phyloP scores from a whole-genome alignment of 2,797 vertebrate genomes.

The Sciurus vulgaris region DNA sequence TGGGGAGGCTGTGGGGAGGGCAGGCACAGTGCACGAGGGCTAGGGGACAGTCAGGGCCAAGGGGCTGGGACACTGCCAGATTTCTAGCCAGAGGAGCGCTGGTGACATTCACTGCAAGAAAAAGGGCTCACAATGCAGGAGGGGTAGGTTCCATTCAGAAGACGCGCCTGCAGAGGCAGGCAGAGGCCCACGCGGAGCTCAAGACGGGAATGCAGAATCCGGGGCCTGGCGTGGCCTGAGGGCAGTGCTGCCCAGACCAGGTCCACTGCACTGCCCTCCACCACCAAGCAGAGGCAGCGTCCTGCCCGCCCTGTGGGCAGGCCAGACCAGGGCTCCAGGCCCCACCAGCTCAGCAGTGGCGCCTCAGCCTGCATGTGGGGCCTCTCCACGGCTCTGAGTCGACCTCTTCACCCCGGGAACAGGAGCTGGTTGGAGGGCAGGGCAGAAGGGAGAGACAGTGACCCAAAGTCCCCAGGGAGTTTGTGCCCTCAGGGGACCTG shows the following conservation, averaged over 20 bases:
- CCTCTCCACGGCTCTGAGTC: too few relatives aligned
- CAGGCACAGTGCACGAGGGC: neutral
- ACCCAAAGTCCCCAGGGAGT: too few relatives aligned
- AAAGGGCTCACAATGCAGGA: neutral
- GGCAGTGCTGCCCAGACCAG: too few relatives aligned
- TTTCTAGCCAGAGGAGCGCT: neutral
- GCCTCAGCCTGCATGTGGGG: neutral
- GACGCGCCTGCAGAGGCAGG: neutral
- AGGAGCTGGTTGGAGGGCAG: too few relatives aligned
- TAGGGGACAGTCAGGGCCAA: neutral
- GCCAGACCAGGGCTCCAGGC: neutral
- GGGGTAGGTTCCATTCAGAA: neutral
- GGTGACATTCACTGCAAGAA: neutral
- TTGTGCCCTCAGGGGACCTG: too few relatives aligned
- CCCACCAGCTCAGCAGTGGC: too few relatives aligned
- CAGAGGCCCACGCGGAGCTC: fast-evolving
- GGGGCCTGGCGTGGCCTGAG: too few relatives aligned
- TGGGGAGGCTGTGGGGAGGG: neutral
- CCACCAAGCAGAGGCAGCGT: neutral
- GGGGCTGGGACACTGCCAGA: neutral
- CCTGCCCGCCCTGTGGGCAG: neutral
- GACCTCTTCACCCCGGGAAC: too few relatives aligned
- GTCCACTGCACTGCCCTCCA: neutral
- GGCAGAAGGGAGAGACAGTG: too few relatives aligned
- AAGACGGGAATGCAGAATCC: neutral